phyloP scores from a whole-genome alignment of 23 tunicate genomes.

The Ascidia mentula region DNA sequence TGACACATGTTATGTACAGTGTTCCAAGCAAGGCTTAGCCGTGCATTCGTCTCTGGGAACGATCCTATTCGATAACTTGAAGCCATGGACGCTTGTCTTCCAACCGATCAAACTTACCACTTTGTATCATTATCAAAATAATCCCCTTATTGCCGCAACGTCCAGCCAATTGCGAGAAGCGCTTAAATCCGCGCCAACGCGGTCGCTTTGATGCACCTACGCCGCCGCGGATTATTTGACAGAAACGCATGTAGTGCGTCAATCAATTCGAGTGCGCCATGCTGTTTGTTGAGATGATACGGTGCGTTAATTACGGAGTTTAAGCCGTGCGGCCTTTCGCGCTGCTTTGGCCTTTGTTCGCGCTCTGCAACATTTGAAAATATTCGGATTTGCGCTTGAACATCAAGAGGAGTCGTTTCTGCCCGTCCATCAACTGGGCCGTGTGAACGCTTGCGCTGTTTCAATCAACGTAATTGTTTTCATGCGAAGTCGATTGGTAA shows the following conservation, averaged over 20 bases:
- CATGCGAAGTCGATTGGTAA: conserved; percentile 13
- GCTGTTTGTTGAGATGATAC: conserved; percentile 2
- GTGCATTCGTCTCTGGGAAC: too few species aligned
- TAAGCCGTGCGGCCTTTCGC: conserved; percentile 3
- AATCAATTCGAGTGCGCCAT: not conserved
- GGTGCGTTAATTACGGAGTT: not conserved
- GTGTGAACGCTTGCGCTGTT: not conserved
- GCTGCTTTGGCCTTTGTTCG: conserved; percentile 2
- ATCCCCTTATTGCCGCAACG: not conserved
- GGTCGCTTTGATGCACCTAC: not conserved
- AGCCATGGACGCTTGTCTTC: too few species aligned
- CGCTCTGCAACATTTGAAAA: conserved; percentile 1
- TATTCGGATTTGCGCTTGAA: not conserved
- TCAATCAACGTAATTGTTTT: conserved; percentile 5
- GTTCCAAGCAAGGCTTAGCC: too few species aligned
- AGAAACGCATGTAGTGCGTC: not conserved
- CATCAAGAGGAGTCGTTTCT: not conserved
- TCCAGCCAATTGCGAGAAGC: conserved; percentile 10
- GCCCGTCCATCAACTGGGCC: not conserved
- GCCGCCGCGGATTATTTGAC: conserved; percentile 13
- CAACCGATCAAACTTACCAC: too few species aligned
- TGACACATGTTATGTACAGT: too few species aligned
- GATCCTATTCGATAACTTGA: too few species aligned
- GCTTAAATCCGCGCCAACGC: conserved; percentile 5
- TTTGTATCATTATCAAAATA: not conserved